Evolutionary conservation across 2,113 vertebrate genomes (phyloP).

Genomic region (Psittacus erithacus): DNA sequence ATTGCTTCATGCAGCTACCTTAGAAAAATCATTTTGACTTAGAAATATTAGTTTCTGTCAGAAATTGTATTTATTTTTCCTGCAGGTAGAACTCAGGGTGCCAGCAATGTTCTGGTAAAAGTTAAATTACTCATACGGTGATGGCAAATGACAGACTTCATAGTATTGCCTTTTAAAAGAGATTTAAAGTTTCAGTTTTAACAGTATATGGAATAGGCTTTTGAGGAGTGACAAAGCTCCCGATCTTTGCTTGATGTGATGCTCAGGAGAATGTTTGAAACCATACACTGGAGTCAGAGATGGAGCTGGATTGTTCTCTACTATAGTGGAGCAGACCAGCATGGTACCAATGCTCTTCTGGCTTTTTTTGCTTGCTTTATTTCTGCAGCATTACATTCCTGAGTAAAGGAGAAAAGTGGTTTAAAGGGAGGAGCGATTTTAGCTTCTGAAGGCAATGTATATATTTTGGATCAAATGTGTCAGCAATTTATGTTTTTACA

Average conservation of each 20-base stretch:
- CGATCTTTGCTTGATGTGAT: not conserved
- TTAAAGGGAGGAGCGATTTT: not conserved
- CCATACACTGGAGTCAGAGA: not conserved
- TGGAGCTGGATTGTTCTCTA: not conserved
- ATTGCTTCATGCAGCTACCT: not conserved
- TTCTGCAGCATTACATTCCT: not conserved
- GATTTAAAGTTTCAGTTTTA: constrained; percentile 39
- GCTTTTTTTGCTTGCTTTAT: not conserved
- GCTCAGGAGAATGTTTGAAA: not conserved
- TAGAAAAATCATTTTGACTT: constrained; percentile 30
- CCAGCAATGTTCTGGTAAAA: constrained; percentile 28
- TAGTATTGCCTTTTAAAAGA: not conserved
- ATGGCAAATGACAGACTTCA: constrained; percentile 46
- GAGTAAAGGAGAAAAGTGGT: not conserved
- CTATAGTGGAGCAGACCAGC: not conserved
- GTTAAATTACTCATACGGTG: constrained; percentile 23
- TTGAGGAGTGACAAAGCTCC: constrained; percentile 15
- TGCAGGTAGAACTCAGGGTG: not conserved
- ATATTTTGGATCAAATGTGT: not conserved
- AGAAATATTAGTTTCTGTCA: constrained; percentile 48
- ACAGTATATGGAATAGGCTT: not conserved
- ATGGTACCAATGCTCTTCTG: not conserved
- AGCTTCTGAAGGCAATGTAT: not conserved
- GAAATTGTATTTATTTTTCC: constrained; percentile 23
- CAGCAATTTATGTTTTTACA: not conserved